These are phyloP conservation scores for Galagoides demidoff DNA, from an alignment of 2,797 vertebrate species.

Conservation along the genomic window DNA sequence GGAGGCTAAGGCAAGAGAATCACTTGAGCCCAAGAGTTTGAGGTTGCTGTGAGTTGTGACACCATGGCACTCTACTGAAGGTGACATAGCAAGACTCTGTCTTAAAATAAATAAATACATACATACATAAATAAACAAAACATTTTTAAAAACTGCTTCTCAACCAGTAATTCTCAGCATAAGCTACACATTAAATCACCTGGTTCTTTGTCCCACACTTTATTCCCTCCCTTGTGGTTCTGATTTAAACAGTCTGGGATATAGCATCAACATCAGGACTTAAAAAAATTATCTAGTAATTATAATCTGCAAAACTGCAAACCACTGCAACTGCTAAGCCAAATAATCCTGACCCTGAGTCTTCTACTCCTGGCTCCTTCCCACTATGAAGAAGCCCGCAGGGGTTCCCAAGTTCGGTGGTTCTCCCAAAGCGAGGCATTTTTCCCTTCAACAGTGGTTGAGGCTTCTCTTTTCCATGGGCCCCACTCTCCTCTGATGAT, in stretches of 20 bases:
- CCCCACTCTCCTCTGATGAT: not conserved
- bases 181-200: not conserved
- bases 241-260: not conserved
- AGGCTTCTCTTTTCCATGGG: not conserved
- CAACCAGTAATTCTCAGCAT: not conserved
- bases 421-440: not conserved
- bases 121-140: not conserved
- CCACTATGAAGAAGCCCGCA: not conserved
- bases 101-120: too few relatives aligned
- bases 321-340: not conserved
- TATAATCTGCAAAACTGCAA: slow-evolving; percentile 3
- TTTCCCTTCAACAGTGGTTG: not conserved
- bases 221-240: not conserved
- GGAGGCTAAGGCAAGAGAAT: too few relatives aligned
- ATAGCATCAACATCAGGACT: not conserved
- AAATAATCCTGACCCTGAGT: not conserved
- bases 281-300: not conserved
- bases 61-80: too few relatives aligned
- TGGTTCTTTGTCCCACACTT: not conserved
- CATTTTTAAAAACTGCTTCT: slow-evolving; percentile 1
- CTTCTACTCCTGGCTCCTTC: not conserved
- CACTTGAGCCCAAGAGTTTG: too few relatives aligned
- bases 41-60: too few relatives aligned
- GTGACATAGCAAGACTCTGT: too few relatives aligned
- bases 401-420: not conserved